Evolutionary conservation across 2,888 invertebrate species (phyloP).

Genomic region (Coenonympha arcania): DNA sequence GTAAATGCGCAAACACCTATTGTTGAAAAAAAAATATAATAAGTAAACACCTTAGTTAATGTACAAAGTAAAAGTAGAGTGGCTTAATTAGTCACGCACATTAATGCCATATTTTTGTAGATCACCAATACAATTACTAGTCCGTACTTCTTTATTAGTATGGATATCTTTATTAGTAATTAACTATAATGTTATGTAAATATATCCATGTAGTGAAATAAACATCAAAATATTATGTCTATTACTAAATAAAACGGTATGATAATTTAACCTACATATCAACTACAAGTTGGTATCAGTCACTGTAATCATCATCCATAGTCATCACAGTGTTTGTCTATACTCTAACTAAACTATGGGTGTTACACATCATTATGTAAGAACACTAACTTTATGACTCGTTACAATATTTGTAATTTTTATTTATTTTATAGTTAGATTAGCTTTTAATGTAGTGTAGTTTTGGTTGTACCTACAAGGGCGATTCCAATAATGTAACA

Average conservation of each 20-base stretch:
- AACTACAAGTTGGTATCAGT: neutral
- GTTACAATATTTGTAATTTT: conserved; percentile 20
- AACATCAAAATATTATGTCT: too few species aligned
- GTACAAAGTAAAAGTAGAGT: conserved; percentile 32
- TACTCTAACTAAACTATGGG: neutral
- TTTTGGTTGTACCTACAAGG: conserved; percentile 11
- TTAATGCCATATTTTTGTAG: conserved; percentile 53
- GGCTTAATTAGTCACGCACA: conserved; percentile 39
- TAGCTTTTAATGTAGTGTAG: conserved; percentile 14
- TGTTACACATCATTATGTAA: neutral
- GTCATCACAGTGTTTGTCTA: neutral
- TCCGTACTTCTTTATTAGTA: neutral
- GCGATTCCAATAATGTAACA: too few species aligned
- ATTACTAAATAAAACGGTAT: too few species aligned
- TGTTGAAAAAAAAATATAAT: too few species aligned
- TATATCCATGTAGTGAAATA: too few species aligned
- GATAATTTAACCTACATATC: too few species aligned
- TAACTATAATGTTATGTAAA: too few species aligned
- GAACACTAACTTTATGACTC: conserved; percentile 15
- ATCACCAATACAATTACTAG: conserved; percentile 20
- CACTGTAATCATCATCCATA: neutral
- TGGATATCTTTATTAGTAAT: neutral
- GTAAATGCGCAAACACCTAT: too few species aligned
- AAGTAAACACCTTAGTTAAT: too few species aligned
- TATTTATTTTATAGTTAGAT: conserved; percentile 19